Conservation (phyloP, 2,797 vertebrate genomes). For the Neosalanx taihuensis region DNA sequence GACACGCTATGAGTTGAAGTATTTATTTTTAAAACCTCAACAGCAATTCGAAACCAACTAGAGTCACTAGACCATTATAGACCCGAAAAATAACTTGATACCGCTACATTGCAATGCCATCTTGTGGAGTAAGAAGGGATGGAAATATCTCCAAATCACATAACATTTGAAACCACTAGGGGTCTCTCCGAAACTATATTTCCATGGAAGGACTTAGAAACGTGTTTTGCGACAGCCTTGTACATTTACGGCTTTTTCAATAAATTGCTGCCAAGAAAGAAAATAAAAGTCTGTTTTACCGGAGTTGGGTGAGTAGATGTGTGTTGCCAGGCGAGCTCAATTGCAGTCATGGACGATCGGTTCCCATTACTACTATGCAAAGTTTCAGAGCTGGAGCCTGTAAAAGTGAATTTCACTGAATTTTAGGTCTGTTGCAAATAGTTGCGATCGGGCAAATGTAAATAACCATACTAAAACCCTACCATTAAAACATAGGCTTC, state of each 20-base stretch:
- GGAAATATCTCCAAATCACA: neutral
- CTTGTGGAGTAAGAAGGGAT: conserved; percentile 31
- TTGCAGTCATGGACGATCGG: neutral
- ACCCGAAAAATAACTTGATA: neutral
- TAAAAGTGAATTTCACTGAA: too few species aligned
- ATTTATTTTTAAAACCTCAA: neutral
- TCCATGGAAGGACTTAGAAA: neutral
- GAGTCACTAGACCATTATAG: neutral
- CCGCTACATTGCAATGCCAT: neutral
- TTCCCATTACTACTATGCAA: too few species aligned
- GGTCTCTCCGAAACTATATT: conserved; percentile 19
- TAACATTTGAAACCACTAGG: conserved; percentile 36
- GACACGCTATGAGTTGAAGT: too few species aligned
- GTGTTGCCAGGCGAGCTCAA: neutral
- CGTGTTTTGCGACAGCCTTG: conserved; percentile 54
- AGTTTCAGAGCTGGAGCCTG: too few species aligned
- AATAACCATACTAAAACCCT: too few species aligned
- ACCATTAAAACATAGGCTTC: too few species aligned
- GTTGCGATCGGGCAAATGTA: too few species aligned
- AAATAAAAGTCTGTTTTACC: conserved; percentile 41
- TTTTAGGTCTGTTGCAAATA: too few species aligned
- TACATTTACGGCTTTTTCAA: conserved; percentile 18
- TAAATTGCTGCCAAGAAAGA: conserved; percentile 7
- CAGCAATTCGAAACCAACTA: neutral
- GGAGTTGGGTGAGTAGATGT: conserved; percentile 11